Evolutionary conservation across 2,113 vertebrate genomes (phyloP).

Genomic region (Anarrhichthys ocellatus): DNA sequence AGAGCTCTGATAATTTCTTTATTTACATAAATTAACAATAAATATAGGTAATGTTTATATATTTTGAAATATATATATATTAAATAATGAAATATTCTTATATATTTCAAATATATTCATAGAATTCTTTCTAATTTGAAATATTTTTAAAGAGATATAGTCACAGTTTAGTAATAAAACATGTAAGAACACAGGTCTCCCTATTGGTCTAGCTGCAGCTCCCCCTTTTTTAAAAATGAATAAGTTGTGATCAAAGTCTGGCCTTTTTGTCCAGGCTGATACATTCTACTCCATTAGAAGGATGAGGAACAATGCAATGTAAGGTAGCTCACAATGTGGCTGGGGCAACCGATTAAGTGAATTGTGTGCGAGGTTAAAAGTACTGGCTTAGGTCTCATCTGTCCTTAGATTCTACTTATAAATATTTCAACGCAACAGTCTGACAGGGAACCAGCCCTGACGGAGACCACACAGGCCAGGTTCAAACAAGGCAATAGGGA

Average conservation of each 20-base stretch:
- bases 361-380: constrained; percentile 18
- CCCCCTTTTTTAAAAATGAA: constrained; percentile 66
- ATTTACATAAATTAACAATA: constrained; percentile 87
- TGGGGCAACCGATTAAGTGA: constrained; percentile 4
- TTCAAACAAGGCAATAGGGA: constrained; percentile 61
- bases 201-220: constrained; percentile 76
- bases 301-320: constrained; percentile 35
- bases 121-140: constrained; percentile 81
- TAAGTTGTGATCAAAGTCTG: constrained; percentile 46
- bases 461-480: constrained; percentile 37
- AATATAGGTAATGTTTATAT: constrained; percentile 84
- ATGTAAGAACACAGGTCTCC: constrained; percentile 75
- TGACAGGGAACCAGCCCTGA: constrained; percentile 82
- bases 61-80: constrained; percentile 84
- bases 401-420: constrained; percentile 22
- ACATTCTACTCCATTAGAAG: constrained; percentile 70
- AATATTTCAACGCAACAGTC: constrained; percentile 39
- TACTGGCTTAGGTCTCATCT: constrained; percentile 19
- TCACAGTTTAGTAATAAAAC: constrained; percentile 88
- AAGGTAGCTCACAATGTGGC: constrained; percentile 33
- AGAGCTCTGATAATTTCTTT: constrained; percentile 81
- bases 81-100: constrained; percentile 82
- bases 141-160: constrained; percentile 82
- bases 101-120: constrained; percentile 85
- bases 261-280: constrained; percentile 42